Percentiles rank a stretch among this genome's conserved stretches.
phyloP scores from a whole-genome alignment of 37 sponge, comb jelly and placozoan genomes.

The Hormiphora californensis region DNA sequence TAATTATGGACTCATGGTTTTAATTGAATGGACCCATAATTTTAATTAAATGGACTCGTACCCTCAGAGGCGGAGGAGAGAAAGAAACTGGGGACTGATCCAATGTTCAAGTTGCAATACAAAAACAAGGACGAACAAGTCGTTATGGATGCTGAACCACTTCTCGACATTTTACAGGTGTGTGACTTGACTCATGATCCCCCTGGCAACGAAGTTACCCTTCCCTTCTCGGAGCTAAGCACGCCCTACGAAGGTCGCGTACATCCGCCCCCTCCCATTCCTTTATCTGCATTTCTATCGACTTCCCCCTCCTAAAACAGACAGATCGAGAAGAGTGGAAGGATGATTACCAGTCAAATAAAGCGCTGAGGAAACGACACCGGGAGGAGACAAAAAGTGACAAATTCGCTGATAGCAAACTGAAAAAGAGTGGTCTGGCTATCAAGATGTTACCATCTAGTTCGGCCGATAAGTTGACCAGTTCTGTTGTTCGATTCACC shows the following conservation, averaged over 20 bases:
- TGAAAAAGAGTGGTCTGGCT: conserved; percentile 37
- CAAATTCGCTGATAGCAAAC: background rate
- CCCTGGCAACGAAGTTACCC: background rate
- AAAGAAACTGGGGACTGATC: conserved; percentile 68
- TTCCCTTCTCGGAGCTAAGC: background rate
- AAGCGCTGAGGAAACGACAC: conserved; percentile 69
- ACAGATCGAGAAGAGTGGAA: conserved; percentile 63
- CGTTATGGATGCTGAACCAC: conserved; percentile 74
- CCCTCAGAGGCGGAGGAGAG: conserved; percentile 58
- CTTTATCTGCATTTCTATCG: background rate
- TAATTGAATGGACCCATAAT: background rate
- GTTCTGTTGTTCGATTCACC: background rate
- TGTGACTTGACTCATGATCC: background rate
- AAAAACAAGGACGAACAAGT: conserved; percentile 73
- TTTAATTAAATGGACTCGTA: background rate
- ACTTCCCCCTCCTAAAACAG: conserved; percentile 53
- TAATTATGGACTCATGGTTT: too few species aligned
- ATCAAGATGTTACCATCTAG: conserved; percentile 28
- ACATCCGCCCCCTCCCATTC: background rate
- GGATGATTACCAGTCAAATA: conserved; percentile 81
- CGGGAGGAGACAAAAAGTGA: conserved; percentile 54
- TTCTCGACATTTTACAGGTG: conserved; percentile 67
- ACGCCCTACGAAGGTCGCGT: background rate
- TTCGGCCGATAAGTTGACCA: background rate
- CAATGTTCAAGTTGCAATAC: conserved; percentile 95